Percentiles rank a stretch among this genome's conserved stretches.
Evolutionary conservation across 1,140 invertebrate species (phyloP).

Genomic region (Aricia agestis): DNA sequence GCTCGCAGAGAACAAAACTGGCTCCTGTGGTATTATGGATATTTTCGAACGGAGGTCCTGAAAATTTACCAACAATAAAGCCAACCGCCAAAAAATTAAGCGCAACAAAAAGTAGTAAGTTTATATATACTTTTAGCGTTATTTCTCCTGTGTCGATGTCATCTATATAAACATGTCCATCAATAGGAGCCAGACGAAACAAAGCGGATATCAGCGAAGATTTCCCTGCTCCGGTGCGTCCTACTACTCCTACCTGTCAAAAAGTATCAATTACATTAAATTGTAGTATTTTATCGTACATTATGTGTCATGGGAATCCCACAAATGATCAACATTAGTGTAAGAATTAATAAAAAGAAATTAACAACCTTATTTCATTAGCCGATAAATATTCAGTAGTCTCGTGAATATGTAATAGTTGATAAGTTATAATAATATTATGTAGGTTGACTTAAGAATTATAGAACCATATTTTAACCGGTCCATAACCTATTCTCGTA

Average conservation of each 20-base stretch:
- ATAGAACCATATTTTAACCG: too few species aligned
- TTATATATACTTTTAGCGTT: constrained; percentile 68
- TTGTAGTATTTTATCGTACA: not conserved
- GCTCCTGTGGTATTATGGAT: constrained; percentile 87
- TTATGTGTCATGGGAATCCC: not conserved
- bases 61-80: constrained; percentile 44
- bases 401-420: not conserved
- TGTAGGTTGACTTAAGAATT: too few species aligned
- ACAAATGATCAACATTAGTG: not conserved
- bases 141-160: constrained; percentile 76
- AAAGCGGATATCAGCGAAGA: constrained; percentile 85
- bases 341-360: not conserved
- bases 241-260: constrained; percentile 84
- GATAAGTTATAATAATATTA: too few species aligned
- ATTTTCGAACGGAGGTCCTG: constrained; percentile 81
- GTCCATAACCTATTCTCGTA: too few species aligned
- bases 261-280: not conserved
- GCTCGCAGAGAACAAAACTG: constrained; percentile 90
- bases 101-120: not conserved
- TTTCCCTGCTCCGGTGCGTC: constrained; percentile 91
- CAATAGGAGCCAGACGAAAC: constrained; percentile 82
- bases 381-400: not conserved
- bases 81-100: not conserved
- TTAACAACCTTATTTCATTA: not conserved
- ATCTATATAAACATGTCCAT: constrained; percentile 84